Base-by-base conservation (phyloP, 2,797 vertebrate species). In the Naso thynnoides region DNA sequence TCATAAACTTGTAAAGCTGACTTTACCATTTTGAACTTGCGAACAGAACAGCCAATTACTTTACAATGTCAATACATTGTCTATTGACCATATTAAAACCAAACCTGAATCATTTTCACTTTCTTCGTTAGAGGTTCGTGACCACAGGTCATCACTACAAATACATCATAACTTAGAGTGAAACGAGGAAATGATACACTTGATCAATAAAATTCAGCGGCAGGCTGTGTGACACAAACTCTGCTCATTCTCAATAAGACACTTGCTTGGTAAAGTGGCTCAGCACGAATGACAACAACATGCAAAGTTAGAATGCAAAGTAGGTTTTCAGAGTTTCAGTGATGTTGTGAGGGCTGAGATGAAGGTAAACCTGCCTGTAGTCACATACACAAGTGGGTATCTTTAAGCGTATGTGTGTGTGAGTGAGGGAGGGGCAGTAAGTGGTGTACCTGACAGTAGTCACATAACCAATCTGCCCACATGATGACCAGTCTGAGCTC, bases 401-500 rank as follows among this genome's bases (percentile, higher is more conserved):
- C 2, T 19, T 36, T 36, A 11, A 36, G 1, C 27, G 50, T 36
- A 21, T 61, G 23, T 63, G 29, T 33, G 55, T 18, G 27, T 29
- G 69, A 8, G 50, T 42, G 69, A 73, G 83, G 61, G 15, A 36
- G 24, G 70, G 76, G 76, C 74, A 53, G 58, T 26, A 36, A 66
- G 73, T 82, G 76, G 85, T 41, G 68, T 5, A 88, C 85, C 81
- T 89, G 90, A 82, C 70, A 57, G 71, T 47, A 87, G 88, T 88
- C 90, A 91, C 88, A 88, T 84, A 81, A 54, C 15, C 82, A 56
- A 57, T 41, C 52, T 73, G 56, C 18, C 71, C 66, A 77, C 68
- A 64, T 49, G 64, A 79, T 41, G 66, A 70, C 52, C 42, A 42
- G 26, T 27, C 29, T 56, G 56, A 79, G 79, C 81, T n/a, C n/a